These are phyloP conservation scores for Drosophila kanapiae DNA, from an alignment of 1,140 invertebrate genomes.

Conservation along the genomic window DNA sequence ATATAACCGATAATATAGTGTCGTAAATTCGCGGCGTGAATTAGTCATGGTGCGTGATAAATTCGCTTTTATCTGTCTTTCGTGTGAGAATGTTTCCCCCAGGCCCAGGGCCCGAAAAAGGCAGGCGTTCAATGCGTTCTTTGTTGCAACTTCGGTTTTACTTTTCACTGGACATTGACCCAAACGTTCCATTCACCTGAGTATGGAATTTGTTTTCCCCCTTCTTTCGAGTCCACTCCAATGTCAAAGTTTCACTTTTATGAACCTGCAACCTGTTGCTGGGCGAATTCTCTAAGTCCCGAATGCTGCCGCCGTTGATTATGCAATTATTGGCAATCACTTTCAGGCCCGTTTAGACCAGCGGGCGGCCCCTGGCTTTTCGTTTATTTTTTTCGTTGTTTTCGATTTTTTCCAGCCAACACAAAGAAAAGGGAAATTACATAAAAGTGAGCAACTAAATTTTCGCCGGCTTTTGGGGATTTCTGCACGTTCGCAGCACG, in stretches of 20 bases:
- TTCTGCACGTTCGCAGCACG: constrained; percentile 77
- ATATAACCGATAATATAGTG: constrained; percentile 66
- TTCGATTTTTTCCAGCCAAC: constrained; percentile 31
- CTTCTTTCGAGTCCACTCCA: constrained; percentile 33
- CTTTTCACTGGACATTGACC: constrained; percentile 69
- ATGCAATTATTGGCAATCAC: constrained; percentile 83
- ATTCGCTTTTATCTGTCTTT: constrained; percentile 80
- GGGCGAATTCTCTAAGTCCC: constrained; percentile 55
- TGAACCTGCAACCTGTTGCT: constrained; percentile 66
- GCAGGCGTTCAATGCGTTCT: constrained; percentile 63
- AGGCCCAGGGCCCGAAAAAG: constrained; percentile 3
- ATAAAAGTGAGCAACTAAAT: constrained; percentile 84
- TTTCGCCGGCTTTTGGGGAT: constrained; percentile 58
- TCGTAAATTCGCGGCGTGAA: constrained; percentile 66
- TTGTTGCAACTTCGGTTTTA: constrained; percentile 58
- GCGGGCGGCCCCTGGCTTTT: constrained; percentile 62
- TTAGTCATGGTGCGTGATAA: constrained; percentile 82
- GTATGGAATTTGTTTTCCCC: neutral
- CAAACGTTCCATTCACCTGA: constrained; percentile 35
- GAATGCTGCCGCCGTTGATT: constrained; percentile 55
- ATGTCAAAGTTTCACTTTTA: constrained; percentile 81
- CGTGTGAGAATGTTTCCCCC: constrained; percentile 72
- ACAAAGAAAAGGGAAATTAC: constrained; percentile 82
- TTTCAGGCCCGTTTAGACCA: constrained; percentile 80
- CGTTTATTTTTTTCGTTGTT: neutral